A percentile compares a stretch with the other conserved stretches of the same genome.
Conservation (phyloP, 1,140 invertebrate genomes). For the Rhyzopertha dominica region DNA sequence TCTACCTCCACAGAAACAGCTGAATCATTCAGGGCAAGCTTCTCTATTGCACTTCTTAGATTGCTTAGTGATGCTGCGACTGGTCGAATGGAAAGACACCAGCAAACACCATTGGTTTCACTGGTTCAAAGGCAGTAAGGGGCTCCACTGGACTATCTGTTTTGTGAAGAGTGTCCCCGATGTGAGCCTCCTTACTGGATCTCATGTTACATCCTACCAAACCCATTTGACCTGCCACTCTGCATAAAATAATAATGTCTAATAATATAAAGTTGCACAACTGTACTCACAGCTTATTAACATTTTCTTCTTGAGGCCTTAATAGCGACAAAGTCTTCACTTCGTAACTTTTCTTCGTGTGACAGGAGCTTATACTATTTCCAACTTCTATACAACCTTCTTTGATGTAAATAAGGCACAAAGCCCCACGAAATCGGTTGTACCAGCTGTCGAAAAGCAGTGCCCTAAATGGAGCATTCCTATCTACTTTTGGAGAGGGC, state of each 20-base stretch:
- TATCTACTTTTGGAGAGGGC: conserved; percentile 64
- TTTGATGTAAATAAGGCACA: conserved; percentile 74
- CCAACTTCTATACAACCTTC: conserved; percentile 69
- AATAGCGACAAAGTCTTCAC: conserved; percentile 77
- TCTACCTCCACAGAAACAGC: conserved; percentile 77
- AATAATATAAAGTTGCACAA: no score
- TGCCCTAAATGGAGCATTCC: conserved; percentile 64
- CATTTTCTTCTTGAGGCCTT: conserved; percentile 67
- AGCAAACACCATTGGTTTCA: conserved; percentile 90
- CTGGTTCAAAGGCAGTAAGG: conserved; percentile 61
- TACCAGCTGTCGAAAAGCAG: conserved; percentile 94
- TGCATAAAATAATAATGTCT: conserved; percentile 42
- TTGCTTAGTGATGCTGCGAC: conserved; percentile 69
- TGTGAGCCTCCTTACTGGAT: conserved; percentile 67
- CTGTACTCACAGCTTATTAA: conserved; percentile 61
- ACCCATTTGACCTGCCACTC: conserved; percentile 76
- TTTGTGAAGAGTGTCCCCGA: conserved; percentile 81
- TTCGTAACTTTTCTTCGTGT: conserved; percentile 68
- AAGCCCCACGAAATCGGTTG: conserved; percentile 79
- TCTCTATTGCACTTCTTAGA: conserved; percentile 79
- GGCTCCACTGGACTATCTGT: conserved; percentile 52
- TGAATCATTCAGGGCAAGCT: conserved; percentile 89
- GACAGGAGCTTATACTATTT: conserved; percentile 58
- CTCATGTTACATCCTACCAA: conserved; percentile 79
- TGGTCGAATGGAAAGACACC: conserved; percentile 92